Evolutionary conservation across 2,797 vertebrate genomes (phyloP).

Genomic region (Pantherophis alleghaniensis): DNA sequence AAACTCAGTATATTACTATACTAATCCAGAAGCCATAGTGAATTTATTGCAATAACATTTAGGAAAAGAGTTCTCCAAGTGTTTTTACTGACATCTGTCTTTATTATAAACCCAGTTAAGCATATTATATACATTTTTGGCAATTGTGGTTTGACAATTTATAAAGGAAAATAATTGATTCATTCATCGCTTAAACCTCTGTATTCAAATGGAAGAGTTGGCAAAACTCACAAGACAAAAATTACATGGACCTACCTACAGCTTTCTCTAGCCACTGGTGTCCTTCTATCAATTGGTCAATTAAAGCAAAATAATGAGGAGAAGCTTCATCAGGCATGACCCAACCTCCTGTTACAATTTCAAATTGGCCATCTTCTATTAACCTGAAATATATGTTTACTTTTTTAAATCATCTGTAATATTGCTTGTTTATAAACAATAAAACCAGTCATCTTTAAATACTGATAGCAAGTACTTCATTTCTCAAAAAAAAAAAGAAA

Average conservation of each 20-base stretch:
- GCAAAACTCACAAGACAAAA: not conserved
- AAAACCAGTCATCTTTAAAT: not conserved
- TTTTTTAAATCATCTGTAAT: constrained; percentile 33
- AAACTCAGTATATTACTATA: not conserved
- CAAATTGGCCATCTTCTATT: constrained; percentile 82
- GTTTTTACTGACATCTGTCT: not conserved
- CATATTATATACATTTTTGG: not conserved
- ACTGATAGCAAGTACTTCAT: not conserved
- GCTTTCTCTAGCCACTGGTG: constrained; percentile 91
- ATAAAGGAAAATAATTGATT: not conserved
- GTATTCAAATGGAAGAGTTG: not conserved
- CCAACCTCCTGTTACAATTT: constrained; percentile 93
- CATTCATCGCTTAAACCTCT: not conserved
- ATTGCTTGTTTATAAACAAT: not conserved
- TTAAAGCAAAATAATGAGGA: constrained; percentile 85
- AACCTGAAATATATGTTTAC: constrained; percentile 72
- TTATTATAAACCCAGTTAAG: not conserved
- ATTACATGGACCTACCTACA: constrained; percentile 71
- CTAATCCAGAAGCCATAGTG: not conserved
- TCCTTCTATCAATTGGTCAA: constrained; percentile 91
- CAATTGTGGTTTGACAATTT: not conserved
- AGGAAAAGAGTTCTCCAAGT: not conserved
- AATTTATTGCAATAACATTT: not conserved
- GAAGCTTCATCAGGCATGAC: constrained; percentile 93
- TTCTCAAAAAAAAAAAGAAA: not conserved